Evolutionary conservation across 2,888 invertebrate genomes (phyloP).

Genomic region (Tillus elongatus): DNA sequence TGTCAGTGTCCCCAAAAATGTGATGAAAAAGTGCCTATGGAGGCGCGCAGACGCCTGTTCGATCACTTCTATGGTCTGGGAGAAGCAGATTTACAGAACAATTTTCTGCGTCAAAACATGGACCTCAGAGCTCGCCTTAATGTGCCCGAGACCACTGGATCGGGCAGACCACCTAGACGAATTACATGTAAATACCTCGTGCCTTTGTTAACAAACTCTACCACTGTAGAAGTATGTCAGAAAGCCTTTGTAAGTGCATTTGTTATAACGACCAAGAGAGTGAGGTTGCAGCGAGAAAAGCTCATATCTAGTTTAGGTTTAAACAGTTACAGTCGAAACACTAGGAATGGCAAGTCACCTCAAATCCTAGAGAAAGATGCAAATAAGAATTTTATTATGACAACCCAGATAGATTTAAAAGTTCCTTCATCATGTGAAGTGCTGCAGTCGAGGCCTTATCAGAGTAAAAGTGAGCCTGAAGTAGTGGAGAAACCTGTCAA

Average conservation of each 20-base stretch:
- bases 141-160: slow-evolving; percentile 33
- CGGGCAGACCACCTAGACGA: slow-evolving; percentile 39
- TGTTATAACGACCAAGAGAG: slow-evolving; percentile 47
- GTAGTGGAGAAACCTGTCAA: slow-evolving; percentile 17
- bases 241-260: slow-evolving; percentile 49
- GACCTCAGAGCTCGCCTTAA: slow-evolving; percentile 42
- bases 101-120: slow-evolving; percentile 45
- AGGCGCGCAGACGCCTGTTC: slow-evolving; percentile 42
- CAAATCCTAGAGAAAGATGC: slow-evolving; percentile 14
- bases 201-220: slow-evolving; percentile 34
- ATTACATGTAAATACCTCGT: slow-evolving; percentile 48
- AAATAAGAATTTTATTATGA: slow-evolving; percentile 13
- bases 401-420: neutral
- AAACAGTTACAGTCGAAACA: slow-evolving; percentile 41
- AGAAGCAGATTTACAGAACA: slow-evolving; percentile 44
- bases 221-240: slow-evolving; percentile 45
- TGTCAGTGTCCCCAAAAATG: slow-evolving; percentile 49
- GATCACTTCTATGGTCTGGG: slow-evolving; percentile 44
- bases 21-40: slow-evolving; percentile 42
- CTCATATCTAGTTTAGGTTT: slow-evolving; percentile 42
- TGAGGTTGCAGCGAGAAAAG: slow-evolving; percentile 45
- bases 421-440: slow-evolving; percentile 7
- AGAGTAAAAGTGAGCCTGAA: slow-evolving; percentile 21
- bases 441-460: slow-evolving; percentile 6
- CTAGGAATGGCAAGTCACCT: slow-evolving; percentile 22